Percentiles rank a stretch among this genome's conserved stretches.
phyloP scores from a whole-genome alignment of 2,797 vertebrate genomes.

The Coluber constrictor region DNA sequence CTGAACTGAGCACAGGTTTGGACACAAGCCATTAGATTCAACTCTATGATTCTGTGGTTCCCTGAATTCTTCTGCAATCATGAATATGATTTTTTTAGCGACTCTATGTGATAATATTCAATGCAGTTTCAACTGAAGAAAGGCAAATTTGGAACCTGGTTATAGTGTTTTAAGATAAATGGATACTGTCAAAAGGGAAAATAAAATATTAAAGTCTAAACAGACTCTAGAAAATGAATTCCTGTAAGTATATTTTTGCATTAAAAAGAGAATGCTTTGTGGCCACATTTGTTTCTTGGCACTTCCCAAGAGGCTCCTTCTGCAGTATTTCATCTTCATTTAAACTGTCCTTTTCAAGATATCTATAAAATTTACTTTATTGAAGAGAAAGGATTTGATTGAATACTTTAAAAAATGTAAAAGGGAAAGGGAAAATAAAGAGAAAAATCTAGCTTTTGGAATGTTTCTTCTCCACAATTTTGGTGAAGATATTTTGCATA shows the following conservation, averaged over 20 bases:
- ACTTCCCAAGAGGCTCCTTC: constrained; percentile 49
- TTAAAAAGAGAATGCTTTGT: constrained; percentile 51
- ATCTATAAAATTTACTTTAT: constrained; percentile 40
- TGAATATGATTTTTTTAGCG: background rate
- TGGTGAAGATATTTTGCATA: constrained; percentile 39
- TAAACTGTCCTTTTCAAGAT: constrained; percentile 38
- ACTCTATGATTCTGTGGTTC: background rate
- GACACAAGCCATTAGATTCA: background rate
- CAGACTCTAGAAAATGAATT: constrained; percentile 33
- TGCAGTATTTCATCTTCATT: constrained; percentile 57
- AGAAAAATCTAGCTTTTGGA: background rate
- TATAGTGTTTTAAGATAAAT: constrained; percentile 56
- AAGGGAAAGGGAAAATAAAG: background rate
- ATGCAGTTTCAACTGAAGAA: background rate
- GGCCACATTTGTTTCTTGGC: constrained; percentile 36
- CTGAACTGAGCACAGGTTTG: background rate
- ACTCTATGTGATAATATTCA: background rate
- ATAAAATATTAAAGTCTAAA: constrained; percentile 38
- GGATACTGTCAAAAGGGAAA: constrained; percentile 55
- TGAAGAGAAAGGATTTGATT: constrained; percentile 54
- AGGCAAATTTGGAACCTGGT: background rate
- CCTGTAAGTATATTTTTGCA: constrained; percentile 53
- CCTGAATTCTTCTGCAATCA: background rate
- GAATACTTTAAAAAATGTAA: constrained; percentile 30
- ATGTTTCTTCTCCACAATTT: background rate